A percentile compares a stretch with the other conserved stretches of the same genome.
phyloP scores from a whole-genome alignment of 1,140 invertebrate genomes.

The Drosophila sechellia region DNA sequence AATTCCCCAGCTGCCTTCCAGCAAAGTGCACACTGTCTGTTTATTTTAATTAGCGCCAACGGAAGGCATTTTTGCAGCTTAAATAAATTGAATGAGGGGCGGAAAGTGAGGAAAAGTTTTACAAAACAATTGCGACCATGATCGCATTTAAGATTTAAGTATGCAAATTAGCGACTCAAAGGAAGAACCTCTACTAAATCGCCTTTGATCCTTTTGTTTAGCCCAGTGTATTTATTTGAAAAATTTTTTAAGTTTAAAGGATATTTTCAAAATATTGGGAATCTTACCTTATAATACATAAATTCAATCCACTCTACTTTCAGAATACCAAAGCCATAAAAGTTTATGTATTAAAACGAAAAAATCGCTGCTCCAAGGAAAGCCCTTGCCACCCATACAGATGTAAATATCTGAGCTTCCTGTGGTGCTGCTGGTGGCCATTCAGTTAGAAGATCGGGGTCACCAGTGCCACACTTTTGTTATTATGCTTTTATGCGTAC shows the following conservation, averaged over 20 bases:
- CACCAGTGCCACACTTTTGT: conserved; percentile 62
- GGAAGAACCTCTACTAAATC: background rate
- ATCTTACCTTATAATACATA: background rate
- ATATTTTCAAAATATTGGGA: no score
- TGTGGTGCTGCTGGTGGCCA: conserved; percentile 36
- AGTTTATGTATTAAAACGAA: conserved; percentile 41
- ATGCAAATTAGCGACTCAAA: conserved; percentile 52
- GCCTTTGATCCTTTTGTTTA: background rate
- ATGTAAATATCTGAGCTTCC: conserved; percentile 79
- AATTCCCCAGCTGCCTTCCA: conserved; percentile 37
- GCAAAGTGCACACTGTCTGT: conserved; percentile 69
- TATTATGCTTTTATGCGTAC: conserved; percentile 69
- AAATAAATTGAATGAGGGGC: conserved; percentile 53
- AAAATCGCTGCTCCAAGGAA: conserved; percentile 44
- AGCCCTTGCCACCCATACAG: conserved; percentile 50
- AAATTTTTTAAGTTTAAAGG: no score
- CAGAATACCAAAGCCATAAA: conserved; percentile 19
- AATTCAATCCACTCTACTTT: background rate
- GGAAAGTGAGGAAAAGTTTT: background rate
- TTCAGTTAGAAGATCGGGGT: conserved; percentile 26
- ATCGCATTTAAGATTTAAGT: conserved; percentile 18
- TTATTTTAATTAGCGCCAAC: conserved; percentile 74
- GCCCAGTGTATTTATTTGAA: no score
- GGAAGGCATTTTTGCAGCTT: conserved; percentile 31
- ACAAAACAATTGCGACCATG: conserved; percentile 8